Base-by-base conservation (phyloP, 2,113 vertebrate species). In the Colinus virginianus region DNA sequence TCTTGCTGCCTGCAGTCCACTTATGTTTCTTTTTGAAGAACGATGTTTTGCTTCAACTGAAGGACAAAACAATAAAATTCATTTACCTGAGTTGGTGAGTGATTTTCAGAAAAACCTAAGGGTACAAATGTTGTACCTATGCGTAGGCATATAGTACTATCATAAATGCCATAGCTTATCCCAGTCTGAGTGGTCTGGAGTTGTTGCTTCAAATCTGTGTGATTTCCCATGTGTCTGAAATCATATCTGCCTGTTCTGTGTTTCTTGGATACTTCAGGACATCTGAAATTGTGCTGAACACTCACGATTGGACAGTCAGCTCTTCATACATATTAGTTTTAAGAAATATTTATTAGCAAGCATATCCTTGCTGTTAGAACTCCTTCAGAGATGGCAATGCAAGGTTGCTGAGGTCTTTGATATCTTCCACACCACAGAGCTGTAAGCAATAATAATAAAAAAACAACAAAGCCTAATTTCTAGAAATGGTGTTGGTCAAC, bases 381-480 rank as follows among this genome's bases (percentile, higher is more conserved):
- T 84, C 25, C 36, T 79, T 75, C 17, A 53, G 28, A 90, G 66
- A 32, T 10, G 20, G 25, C 13, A 36, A 51, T 56, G 11, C 2
- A 6, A 21, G 22, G 20, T 76, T 93, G 34, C 19, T 59, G 78
- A 85, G 25, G 4, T 84, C 40, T 70, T 67, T 36, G 80, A 76
- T 43, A 76, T 84, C n/a, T 88, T 19, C 34, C 17, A 30, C 2
- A 32, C 30, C 6, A 21, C 20, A 20, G 36, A 16, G 34, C 59
- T 68, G 3, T n/a, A 71, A 56, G 45, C 40, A 82, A 25, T 7
- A 49, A 49, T 17, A 25, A 49, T 7, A 23, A 48, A 48, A 48
- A 49, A 49, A 49, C 12, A 22, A 13, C 49, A 51, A 14, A 0
- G 0, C 1, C 28, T 61, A 0, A 1, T 23, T 89, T 78, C 79